phyloP scores from a whole-genome alignment of 2,888 invertebrate genomes.

The Taphrorychus bicolor region DNA sequence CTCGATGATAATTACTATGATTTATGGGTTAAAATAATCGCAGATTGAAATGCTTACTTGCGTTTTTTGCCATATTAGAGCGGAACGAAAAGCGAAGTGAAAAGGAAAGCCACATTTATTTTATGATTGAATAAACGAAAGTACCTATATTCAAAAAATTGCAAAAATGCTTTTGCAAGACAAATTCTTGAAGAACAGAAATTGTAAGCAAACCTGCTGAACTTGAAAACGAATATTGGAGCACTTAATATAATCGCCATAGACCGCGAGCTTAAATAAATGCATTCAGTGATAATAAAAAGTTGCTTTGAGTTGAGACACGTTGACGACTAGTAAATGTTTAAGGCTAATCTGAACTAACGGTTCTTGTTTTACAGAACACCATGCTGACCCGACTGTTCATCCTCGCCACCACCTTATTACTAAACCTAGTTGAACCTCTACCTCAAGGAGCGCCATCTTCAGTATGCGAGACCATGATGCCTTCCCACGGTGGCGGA shows the following conservation, averaged over 20 bases:
- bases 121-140: not conserved
- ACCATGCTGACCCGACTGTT: not conserved
- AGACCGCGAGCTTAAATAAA: too few relatives aligned
- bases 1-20: not conserved
- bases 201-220: too few relatives aligned
- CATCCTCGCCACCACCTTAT: not conserved
- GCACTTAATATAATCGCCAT: too few relatives aligned
- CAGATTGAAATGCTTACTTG: not conserved
- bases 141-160: too few relatives aligned
- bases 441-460: slow-evolving; percentile 59
- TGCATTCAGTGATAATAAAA: too few relatives aligned
- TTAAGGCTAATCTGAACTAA: not conserved
- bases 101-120: not conserved
- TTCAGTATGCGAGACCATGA: slow-evolving; percentile 61
- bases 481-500: slow-evolving; percentile 67
- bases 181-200: too few relatives aligned
- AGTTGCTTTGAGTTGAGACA: too few relatives aligned
- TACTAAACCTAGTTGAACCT: slow-evolving; percentile 41
- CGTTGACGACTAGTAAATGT: too few relatives aligned
- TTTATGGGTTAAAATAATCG: not conserved
- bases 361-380: slow-evolving; percentile 6
- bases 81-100: not conserved
- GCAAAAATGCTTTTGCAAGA: too few relatives aligned
- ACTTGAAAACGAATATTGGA: too few relatives aligned
- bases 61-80: not conserved